Evolutionary conservation across 2,113 vertebrate genomes (phyloP).

Genomic region (Misgurnus anguillicaudatus): DNA sequence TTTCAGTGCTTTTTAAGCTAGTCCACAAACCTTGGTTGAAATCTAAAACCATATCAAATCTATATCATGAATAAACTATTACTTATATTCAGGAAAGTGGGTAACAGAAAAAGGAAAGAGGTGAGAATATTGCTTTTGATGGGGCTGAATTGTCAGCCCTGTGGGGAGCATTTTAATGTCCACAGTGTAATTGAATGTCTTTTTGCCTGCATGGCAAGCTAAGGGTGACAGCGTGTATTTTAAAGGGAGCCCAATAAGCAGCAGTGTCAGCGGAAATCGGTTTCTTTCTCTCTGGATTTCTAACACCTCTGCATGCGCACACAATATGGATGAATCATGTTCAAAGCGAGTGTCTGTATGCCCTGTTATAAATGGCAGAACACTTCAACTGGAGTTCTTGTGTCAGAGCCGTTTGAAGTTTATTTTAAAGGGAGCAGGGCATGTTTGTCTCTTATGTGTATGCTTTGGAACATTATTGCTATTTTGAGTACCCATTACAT

Average conservation of each 20-base stretch:
- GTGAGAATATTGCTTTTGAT: too few relatives aligned
- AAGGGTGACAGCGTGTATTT: conserved; percentile 38
- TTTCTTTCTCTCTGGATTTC: neutral
- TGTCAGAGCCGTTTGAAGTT: neutral
- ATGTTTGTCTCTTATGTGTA: too few relatives aligned
- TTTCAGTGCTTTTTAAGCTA: neutral
- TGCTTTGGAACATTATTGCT: too few relatives aligned
- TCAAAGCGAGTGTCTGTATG: too few relatives aligned
- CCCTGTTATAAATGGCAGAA: too few relatives aligned
- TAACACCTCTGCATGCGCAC: conserved; percentile 18
- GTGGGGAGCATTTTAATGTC: conserved; percentile 33
- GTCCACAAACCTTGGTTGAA: neutral
- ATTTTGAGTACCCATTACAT: too few relatives aligned
- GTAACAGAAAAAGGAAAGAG: too few relatives aligned
- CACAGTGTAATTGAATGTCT: conserved; percentile 29
- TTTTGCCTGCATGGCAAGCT: conserved; percentile 43
- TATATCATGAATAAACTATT: neutral
- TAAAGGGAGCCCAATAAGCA: conserved; percentile 7
- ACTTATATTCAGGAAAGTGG: conserved; percentile 1
- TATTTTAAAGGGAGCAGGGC: too few relatives aligned
- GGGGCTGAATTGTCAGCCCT: conserved; percentile 3
- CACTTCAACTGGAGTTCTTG: too few relatives aligned
- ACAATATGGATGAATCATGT: neutral
- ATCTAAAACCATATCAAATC: neutral
- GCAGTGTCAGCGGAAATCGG: conserved; percentile 24